Percentiles rank a stretch among this genome's conserved stretches.
Evolutionary conservation across 2,113 vertebrate species (phyloP).

Genomic region (Ochotona curzoniae): DNA sequence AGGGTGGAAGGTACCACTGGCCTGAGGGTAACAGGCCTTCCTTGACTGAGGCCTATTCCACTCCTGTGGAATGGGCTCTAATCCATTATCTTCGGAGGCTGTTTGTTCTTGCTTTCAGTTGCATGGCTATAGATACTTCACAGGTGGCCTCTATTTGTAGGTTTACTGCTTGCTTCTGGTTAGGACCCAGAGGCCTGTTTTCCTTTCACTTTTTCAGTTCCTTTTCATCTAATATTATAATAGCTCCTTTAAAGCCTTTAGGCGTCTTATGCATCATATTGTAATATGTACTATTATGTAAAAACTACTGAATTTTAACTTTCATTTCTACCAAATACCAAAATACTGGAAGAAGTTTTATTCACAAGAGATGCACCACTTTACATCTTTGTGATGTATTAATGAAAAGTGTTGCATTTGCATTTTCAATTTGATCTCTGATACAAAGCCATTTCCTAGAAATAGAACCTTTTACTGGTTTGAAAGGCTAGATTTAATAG

Average conservation of each 20-base stretch:
- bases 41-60: too few relatives aligned
- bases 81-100: not conserved
- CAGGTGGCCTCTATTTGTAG: not conserved
- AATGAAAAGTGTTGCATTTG: not conserved
- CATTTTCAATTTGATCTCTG: not conserved
- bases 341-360: not conserved
- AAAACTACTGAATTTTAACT: not conserved
- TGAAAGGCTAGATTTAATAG: not conserved
- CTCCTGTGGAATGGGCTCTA: not conserved
- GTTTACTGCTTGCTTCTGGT: not conserved
- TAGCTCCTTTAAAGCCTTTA: not conserved
- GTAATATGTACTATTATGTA: not conserved
- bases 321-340: not conserved
- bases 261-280: not conserved
- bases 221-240: not conserved
- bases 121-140: not conserved
- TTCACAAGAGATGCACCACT: not conserved
- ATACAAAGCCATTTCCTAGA: not conserved
- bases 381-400: not conserved
- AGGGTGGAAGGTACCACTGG: not conserved
- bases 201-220: not conserved
- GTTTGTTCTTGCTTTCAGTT: not conserved
- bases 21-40: not conserved
- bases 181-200: not conserved
- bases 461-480: not conserved